A percentile compares a stretch with the other conserved stretches of the same genome.
Evolutionary conservation across 2,797 vertebrate species (phyloP).

Genomic region (Podarcis siculus): DNA sequence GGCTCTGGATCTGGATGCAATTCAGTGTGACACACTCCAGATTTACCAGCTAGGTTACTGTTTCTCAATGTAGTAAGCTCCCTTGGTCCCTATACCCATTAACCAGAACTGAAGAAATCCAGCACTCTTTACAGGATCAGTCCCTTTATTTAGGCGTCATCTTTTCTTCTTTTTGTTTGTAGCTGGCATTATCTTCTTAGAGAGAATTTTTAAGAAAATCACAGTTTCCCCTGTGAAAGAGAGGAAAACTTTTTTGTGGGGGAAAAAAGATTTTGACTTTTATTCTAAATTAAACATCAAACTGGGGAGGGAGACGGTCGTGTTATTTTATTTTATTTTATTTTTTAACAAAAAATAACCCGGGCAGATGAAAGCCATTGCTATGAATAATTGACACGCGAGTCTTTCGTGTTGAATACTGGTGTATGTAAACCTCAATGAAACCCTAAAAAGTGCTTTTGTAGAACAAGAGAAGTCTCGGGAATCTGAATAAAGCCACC

Average conservation of each 20-base stretch:
- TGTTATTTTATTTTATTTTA: constrained; percentile 65
- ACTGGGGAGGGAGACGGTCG: constrained; percentile 55
- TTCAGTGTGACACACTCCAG: neutral
- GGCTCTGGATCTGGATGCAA: neutral
- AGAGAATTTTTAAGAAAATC: constrained; percentile 64
- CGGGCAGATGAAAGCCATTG: constrained; percentile 72
- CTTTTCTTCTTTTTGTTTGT: constrained; percentile 64
- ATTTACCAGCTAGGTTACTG: neutral
- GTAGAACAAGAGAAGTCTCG: constrained; percentile 74
- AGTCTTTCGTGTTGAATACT: constrained; percentile 73
- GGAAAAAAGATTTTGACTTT: constrained; percentile 67
- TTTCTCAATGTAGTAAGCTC: neutral
- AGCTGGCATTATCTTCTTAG: constrained; percentile 67
- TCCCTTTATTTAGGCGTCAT: constrained; percentile 49
- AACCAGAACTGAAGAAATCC: neutral
- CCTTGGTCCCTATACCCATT: constrained; percentile 37
- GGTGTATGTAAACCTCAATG: constrained; percentile 73
- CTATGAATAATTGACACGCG: constrained; percentile 76
- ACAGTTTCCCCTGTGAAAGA: constrained; percentile 67
- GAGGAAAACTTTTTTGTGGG: constrained; percentile 56
- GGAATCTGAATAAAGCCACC: constrained; percentile 73
- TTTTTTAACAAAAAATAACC: constrained; percentile 56
- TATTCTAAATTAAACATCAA: constrained; percentile 76
- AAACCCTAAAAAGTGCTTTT: constrained; percentile 74
- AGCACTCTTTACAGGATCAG: constrained; percentile 19